These are phyloP conservation scores for Dreissena polymorpha DNA, from an alignment of 1,140 invertebrate species.

Conservation along the genomic window DNA sequence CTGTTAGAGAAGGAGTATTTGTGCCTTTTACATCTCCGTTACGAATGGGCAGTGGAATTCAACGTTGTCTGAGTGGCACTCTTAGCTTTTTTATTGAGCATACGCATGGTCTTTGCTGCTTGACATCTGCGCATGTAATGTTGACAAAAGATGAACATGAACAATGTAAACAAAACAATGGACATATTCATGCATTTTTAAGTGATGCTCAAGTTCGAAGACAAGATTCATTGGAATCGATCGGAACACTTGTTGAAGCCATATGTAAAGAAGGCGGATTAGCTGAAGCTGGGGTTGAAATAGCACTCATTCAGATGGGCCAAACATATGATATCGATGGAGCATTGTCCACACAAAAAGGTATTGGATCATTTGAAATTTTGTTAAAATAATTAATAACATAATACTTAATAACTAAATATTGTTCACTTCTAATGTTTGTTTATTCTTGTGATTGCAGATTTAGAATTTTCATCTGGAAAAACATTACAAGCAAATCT, in stretches of 20 bases:
- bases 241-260: background rate
- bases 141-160: background rate
- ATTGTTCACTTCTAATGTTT: too few species aligned
- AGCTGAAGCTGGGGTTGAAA: background rate
- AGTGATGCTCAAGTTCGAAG: too few species aligned
- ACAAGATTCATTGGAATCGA: background rate
- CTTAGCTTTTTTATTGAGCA: slow-evolving; percentile 18
- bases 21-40: background rate
- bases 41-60: slow-evolving; percentile 2
- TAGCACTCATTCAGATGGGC: background rate
- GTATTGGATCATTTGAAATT: too few species aligned
- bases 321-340: background rate
- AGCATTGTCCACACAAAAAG: background rate
- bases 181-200: background rate
- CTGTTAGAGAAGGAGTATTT: slow-evolving; percentile 13
- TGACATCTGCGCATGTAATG: slow-evolving; percentile 1
- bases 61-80: background rate
- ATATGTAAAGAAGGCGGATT: background rate
- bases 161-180: background rate
- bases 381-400: too few species aligned
- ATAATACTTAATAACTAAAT: too few species aligned
- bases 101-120: background rate
- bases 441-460: too few species aligned
- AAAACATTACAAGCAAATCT: too few species aligned
- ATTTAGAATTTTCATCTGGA: too few species aligned